Conservation (phyloP, 2,888 invertebrate species). For the Thecophora atra region DNA sequence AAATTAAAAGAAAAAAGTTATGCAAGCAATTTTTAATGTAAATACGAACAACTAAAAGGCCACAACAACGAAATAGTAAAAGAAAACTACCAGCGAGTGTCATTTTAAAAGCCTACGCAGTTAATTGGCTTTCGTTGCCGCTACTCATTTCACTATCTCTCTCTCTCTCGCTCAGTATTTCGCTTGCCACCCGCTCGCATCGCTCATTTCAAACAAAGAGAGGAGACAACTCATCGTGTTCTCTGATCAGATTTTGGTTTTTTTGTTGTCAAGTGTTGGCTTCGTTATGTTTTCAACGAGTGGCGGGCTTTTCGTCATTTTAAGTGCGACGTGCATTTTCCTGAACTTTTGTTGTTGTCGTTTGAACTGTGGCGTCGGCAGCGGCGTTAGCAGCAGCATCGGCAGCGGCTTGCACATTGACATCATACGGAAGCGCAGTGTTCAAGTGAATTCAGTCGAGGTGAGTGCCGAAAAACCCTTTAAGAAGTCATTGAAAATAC, state of each 20-base stretch:
- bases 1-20: slow-evolving; percentile 5
- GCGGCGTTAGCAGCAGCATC: background rate
- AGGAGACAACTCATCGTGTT: background rate
- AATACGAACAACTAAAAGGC: slow-evolving; percentile 31
- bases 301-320: slow-evolving; percentile 49
- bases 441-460: slow-evolving; percentile 62
- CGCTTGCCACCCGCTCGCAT: background rate
- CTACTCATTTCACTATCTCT: no score
- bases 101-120: background rate
- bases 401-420: slow-evolving; percentile 53
- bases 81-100: slow-evolving; percentile 1
- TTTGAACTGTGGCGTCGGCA: slow-evolving; percentile 42
- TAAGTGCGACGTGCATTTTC: slow-evolving; percentile 43
- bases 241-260: background rate
- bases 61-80: slow-evolving; percentile 21
- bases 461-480: slow-evolving; percentile 51
- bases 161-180: no score
- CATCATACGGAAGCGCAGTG: slow-evolving; percentile 60
- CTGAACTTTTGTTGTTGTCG: slow-evolving; percentile 49
- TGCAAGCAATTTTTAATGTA: slow-evolving; percentile 15
- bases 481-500: background rate
- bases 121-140: background rate
- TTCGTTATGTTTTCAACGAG: slow-evolving; percentile 47
- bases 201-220: background rate
- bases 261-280: background rate